phyloP scores from a whole-genome alignment of 1,140 invertebrate genomes.

The Dinothrombium tinctorium region DNA sequence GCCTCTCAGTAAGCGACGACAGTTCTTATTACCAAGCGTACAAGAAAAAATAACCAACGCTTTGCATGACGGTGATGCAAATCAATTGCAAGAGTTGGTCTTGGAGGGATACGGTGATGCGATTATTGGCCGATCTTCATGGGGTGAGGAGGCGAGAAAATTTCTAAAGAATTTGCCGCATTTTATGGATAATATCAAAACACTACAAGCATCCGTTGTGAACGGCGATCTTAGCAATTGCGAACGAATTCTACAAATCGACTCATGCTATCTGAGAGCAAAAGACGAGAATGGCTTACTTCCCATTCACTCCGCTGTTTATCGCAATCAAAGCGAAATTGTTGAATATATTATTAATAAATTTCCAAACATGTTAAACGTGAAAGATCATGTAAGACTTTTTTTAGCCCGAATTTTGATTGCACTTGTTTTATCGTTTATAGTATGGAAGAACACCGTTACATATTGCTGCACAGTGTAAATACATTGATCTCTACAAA shows the following conservation, averaged over 20 bases:
- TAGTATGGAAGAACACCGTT: constrained; percentile 15
- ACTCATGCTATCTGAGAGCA: constrained; percentile 18
- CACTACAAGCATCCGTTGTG: constrained; percentile 19
- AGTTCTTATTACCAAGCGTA: constrained; percentile 4
- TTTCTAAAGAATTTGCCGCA: constrained; percentile 20
- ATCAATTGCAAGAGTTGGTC: constrained; percentile 23
- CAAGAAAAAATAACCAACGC: constrained; percentile 16
- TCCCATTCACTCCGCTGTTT: constrained; percentile 19
- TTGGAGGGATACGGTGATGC: constrained; percentile 24
- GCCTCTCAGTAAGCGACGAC: neutral
- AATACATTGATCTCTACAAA: constrained; percentile 16
- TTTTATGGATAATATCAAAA: constrained; percentile 20
- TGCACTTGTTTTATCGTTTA: neutral
- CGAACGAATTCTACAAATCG: constrained; percentile 16
- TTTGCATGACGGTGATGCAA: constrained; percentile 22
- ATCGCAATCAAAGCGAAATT: constrained; percentile 13
- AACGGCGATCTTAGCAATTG: constrained; percentile 20
- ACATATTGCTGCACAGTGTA: constrained; percentile 17
- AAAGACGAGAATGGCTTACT: constrained; percentile 20
- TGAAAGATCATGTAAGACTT: constrained; percentile 13
- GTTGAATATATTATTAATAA: constrained; percentile 15
- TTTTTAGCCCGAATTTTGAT: neutral
- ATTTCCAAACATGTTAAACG: constrained; percentile 6
- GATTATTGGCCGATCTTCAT: constrained; percentile 22
- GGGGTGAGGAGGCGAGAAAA: constrained; percentile 22